Conservation (phyloP, 2,113 vertebrate species). For the Anarrhichthys ocellatus region DNA sequence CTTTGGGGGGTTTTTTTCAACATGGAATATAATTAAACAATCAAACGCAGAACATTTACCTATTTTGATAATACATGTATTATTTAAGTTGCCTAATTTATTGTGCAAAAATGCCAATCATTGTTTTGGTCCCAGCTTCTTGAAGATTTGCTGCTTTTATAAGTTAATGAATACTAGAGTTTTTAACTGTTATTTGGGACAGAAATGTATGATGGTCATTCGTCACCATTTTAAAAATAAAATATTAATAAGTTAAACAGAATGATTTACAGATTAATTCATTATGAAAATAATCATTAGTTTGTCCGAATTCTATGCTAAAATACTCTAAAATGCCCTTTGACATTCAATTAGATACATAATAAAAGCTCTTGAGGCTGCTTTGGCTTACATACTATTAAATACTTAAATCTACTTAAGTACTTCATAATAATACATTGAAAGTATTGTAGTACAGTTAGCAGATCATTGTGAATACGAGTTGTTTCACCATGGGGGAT, state of each 20-base stretch:
- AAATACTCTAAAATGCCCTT: neutral
- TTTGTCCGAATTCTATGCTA: neutral
- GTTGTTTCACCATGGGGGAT: neutral
- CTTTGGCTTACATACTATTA: neutral
- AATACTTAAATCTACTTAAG: neutral
- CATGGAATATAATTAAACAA: slow-evolving; percentile 7
- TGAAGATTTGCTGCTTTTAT: neutral
- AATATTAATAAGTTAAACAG: neutral
- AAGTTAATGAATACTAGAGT: neutral
- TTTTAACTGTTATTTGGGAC: neutral
- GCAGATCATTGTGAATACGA: neutral
- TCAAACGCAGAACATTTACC: neutral
- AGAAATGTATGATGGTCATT: neutral
- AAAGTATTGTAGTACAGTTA: neutral
- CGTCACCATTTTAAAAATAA: neutral
- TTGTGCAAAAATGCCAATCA: neutral
- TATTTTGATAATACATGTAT: neutral
- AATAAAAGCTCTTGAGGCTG: neutral
- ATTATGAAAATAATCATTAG: neutral
- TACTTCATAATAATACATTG: neutral
- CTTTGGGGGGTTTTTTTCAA: slow-evolving; percentile 29
- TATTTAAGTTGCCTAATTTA: neutral
- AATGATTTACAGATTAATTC: neutral
- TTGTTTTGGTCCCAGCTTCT: neutral
- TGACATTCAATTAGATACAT: neutral